These are phyloP conservation scores for Rachycentron canadum DNA, from an alignment of 2,797 vertebrate genomes.

Conservation along the genomic window DNA sequence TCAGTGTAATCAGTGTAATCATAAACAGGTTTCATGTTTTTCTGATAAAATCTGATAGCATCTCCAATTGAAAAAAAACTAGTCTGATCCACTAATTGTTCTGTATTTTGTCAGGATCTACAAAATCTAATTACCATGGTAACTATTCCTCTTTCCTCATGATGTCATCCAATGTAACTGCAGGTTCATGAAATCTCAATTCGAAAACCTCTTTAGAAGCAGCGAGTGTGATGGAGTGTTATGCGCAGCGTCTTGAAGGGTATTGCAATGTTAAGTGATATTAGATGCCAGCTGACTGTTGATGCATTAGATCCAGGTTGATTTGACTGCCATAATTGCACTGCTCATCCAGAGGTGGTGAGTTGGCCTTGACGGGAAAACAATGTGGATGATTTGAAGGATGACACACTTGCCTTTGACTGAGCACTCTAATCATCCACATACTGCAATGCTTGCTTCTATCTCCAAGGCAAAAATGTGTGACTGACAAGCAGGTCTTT, in stretches of 20 bases:
- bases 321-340: constrained; percentile 48
- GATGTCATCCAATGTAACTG: background rate
- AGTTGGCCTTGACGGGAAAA: constrained; percentile 60
- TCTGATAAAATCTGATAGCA: background rate
- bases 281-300: constrained; percentile 58
- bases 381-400: constrained; percentile 47
- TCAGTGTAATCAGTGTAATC: background rate
- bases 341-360: constrained; percentile 35
- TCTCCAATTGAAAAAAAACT: background rate
- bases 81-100: background rate
- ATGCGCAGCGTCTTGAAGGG: constrained; percentile 50
- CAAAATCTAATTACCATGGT: constrained; percentile 28
- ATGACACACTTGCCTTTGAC: constrained; percentile 34
- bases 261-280: constrained; percentile 73
- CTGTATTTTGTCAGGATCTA: constrained; percentile 1
- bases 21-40: background rate
- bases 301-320: constrained; percentile 57
- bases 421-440: constrained; percentile 34
- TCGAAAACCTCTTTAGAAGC: constrained; percentile 24
- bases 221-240: constrained; percentile 22
- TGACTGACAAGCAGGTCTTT: background rate
- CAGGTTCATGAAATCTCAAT: constrained; percentile 28
- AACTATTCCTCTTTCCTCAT: background rate
- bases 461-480: constrained; percentile 19
- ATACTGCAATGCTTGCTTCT: constrained; percentile 21